These are phyloP conservation scores for Scelioninae gen. 2 DNA, from an alignment of 2,888 invertebrate genomes.

Conservation along the genomic window DNA sequence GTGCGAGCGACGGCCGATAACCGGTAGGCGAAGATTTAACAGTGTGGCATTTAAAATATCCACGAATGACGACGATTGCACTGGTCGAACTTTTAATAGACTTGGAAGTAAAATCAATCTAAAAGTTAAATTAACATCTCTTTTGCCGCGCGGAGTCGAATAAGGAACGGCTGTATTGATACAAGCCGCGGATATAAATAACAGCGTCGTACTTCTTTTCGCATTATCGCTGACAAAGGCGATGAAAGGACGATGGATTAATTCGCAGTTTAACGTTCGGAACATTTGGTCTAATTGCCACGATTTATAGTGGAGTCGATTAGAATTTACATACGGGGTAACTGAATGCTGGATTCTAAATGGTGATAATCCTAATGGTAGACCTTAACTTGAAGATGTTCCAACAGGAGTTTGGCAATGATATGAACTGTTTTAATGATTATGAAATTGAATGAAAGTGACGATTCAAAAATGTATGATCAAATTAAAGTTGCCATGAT, in stretches of 20 bases:
- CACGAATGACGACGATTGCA: constrained; percentile 53
- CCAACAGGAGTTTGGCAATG: background rate
- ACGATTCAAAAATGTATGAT: too few relatives aligned
- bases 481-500: too few relatives aligned
- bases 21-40: constrained; percentile 37
- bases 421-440: too few relatives aligned
- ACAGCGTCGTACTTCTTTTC: constrained; percentile 18
- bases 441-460: too few relatives aligned
- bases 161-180: constrained; percentile 45
- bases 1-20: constrained; percentile 17
- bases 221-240: constrained; percentile 1
- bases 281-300: constrained; percentile 12
- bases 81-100: constrained; percentile 58
- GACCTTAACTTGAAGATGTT: background rate
- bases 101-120: constrained; percentile 58
- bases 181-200: constrained; percentile 50
- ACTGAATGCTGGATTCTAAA: constrained; percentile 1
- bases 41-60: constrained; percentile 49
- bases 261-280: constrained; percentile 12
- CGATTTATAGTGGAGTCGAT: constrained; percentile 22
- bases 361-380: constrained; percentile 7
- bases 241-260: constrained; percentile 8
- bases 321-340: constrained; percentile 25
- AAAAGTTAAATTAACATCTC: constrained; percentile 59
- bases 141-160: constrained; percentile 27